A percentile compares a stretch with the other conserved stretches of the same genome.
These are phyloP conservation scores for Apostichopus californicus DNA, from an alignment of 35 echinoderm and acorn worm species.

Conservation along the genomic window DNA sequence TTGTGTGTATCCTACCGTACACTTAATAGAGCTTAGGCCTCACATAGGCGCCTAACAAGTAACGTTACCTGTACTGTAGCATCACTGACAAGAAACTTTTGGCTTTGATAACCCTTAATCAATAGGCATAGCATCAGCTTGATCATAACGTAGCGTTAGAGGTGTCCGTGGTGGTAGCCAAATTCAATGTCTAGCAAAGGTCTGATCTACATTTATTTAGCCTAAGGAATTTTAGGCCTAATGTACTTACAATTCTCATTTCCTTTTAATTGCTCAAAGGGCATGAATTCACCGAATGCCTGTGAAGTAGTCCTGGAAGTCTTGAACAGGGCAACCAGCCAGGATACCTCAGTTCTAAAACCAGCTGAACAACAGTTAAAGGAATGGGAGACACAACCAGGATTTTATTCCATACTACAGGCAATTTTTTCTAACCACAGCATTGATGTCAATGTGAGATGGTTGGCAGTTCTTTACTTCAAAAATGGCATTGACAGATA, in stretches of 20 bases:
- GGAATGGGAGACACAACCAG: conserved; percentile 92
- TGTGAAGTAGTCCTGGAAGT: conserved; percentile 76
- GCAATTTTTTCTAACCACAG: conserved; percentile 86
- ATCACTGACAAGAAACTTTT: too few species aligned
- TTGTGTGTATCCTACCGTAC: too few species aligned
- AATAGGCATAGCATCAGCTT: too few species aligned
- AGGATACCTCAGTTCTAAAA: conserved; percentile 82
- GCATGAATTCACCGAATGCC: conserved; percentile 44
- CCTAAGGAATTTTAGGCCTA: too few species aligned
- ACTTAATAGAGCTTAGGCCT: too few species aligned
- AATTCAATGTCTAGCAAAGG: too few species aligned
- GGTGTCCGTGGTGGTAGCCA: too few species aligned
- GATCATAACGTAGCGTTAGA: too few species aligned
- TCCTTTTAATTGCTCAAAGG: background rate
- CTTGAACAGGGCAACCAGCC: conserved; percentile 83
- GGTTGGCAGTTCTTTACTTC: conserved; percentile 95
- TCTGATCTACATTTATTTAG: too few species aligned
- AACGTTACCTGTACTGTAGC: background rate
- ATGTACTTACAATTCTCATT: too few species aligned
- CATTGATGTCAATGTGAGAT: conserved; percentile 90
- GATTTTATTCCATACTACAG: conserved; percentile 85
- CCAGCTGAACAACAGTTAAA: conserved; percentile 96
- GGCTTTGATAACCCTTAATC: too few species aligned
- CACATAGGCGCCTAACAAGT: too few species aligned
- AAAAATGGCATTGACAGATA: conserved; percentile 97